A percentile compares a stretch with the other conserved stretches of the same genome.
These are phyloP conservation scores for Alexandromys fortis DNA, from an alignment of 2,113 vertebrate species.

Conservation along the genomic window DNA sequence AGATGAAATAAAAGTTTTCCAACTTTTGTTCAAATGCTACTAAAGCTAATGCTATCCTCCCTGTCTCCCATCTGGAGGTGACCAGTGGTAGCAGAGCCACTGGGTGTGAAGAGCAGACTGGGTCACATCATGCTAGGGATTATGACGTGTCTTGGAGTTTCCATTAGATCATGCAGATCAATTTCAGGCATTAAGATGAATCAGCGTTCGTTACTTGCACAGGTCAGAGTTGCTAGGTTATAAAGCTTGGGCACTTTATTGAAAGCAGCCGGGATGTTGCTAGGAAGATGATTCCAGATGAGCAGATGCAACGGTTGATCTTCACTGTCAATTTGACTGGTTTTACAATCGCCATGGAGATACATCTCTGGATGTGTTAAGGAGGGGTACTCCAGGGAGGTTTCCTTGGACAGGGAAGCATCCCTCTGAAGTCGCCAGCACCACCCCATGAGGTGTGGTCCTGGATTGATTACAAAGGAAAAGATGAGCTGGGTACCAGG, in stretches of 20 bases:
- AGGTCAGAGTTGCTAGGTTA: neutral
- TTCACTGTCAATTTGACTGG: neutral
- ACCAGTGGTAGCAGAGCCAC: neutral
- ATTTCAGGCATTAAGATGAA: neutral
- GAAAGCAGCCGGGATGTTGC: neutral
- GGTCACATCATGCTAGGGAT: rapidly evolving
- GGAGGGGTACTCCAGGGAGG: neutral
- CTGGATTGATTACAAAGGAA: neutral
- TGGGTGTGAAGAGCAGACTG: rapidly evolving
- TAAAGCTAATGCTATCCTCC: neutral
- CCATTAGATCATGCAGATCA: neutral
- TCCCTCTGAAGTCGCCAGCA: neutral
- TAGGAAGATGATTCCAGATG: neutral
- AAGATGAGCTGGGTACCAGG: too few relatives aligned
- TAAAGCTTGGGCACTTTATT: too few relatives aligned
- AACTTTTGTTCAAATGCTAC: neutral
- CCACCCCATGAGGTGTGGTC: neutral
- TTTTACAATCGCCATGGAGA: neutral
- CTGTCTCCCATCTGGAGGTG: neutral
- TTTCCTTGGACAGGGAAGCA: neutral
- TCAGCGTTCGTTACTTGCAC: rapidly evolving
- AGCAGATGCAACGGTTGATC: neutral
- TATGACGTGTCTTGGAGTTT: rapidly evolving
- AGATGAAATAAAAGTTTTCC: neutral
- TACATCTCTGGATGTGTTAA: neutral